phyloP scores from a whole-genome alignment of 1,140 invertebrate genomes.

The Chelonus insularis region DNA sequence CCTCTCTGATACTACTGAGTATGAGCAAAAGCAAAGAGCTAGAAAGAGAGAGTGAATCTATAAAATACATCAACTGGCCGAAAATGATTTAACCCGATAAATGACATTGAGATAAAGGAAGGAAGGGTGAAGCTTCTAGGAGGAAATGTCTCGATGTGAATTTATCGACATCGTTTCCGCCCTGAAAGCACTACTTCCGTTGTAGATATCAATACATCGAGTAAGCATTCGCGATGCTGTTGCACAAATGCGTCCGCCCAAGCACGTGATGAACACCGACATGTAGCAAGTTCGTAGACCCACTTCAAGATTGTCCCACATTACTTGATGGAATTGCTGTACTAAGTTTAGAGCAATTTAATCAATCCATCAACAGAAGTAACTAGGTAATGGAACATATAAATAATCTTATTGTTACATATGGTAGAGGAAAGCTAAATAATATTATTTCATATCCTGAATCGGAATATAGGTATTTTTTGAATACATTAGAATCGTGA shows the following conservation, averaged over 20 bases:
- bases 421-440: no score
- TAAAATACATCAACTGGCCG: conserved; percentile 9
- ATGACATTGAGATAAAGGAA: conserved; percentile 12
- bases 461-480: no score
- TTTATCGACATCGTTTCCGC: conserved; percentile 27
- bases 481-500: no score
- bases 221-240: no score
- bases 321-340: neutral
- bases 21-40: neutral
- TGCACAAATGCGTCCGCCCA: no score
- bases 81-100: conserved; percentile 28
- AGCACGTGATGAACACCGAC: conserved; percentile 9
- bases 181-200: conserved; percentile 22
- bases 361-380: neutral
- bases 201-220: conserved; percentile 20
- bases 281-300: neutral
- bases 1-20: neutral
- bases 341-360: neutral
- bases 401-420: no score
- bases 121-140: conserved; percentile 7
- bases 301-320: neutral
- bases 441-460: no score
- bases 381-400: no score
- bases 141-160: conserved; percentile 25
- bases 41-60: neutral